phyloP scores from a whole-genome alignment of 2,797 vertebrate species.

The Poeciliopsis paucimaculata region DNA sequence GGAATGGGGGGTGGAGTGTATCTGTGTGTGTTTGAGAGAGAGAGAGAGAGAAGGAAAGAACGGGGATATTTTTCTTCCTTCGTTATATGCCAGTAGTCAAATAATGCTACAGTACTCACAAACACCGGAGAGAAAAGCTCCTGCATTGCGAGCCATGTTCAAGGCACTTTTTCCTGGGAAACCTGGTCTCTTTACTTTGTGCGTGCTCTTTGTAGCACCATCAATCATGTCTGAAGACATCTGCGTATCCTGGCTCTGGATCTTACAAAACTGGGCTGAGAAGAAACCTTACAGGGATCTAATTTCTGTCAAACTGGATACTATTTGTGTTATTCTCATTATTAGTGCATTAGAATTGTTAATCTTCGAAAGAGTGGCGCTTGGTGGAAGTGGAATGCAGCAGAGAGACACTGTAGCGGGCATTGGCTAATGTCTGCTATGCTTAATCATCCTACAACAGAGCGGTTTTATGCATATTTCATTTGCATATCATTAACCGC shows the following conservation, averaged over 20 bases:
- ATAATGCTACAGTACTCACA: conserved; percentile 85
- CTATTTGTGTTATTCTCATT: conserved; percentile 78
- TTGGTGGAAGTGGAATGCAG: conserved; percentile 79
- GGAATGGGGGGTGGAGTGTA: conserved; percentile 78
- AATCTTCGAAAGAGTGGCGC: conserved; percentile 76
- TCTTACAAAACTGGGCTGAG: conserved; percentile 81
- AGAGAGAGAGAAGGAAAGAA: conserved; percentile 78
- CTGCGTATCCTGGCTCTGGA: conserved; percentile 79
- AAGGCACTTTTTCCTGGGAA: conserved; percentile 80
- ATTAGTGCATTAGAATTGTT: conserved; percentile 77
- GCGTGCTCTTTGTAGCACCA: conserved; percentile 75
- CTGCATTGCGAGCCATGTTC: conserved; percentile 80
- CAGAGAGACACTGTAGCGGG: conserved; percentile 81
- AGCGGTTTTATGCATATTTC: conserved; percentile 99
- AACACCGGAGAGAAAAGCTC: conserved; percentile 85
- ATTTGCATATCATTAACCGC: conserved; percentile 99
- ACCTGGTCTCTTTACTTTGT: conserved; percentile 75
- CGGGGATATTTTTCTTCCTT: conserved; percentile 84
- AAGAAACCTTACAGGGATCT: conserved; percentile 76
- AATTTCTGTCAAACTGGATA: conserved; percentile 82
- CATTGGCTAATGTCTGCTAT: conserved; percentile 93
- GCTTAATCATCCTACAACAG: conserved; percentile 99
- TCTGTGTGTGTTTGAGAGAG: conserved; percentile 56
- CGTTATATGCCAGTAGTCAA: conserved; percentile 84
- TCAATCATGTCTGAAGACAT: conserved; percentile 77